Evolutionary conservation across 2,888 invertebrate genomes (phyloP), one percentile per base, ranked within the genome.

Genomic region (Sarcophaga caerulescens): DNA sequence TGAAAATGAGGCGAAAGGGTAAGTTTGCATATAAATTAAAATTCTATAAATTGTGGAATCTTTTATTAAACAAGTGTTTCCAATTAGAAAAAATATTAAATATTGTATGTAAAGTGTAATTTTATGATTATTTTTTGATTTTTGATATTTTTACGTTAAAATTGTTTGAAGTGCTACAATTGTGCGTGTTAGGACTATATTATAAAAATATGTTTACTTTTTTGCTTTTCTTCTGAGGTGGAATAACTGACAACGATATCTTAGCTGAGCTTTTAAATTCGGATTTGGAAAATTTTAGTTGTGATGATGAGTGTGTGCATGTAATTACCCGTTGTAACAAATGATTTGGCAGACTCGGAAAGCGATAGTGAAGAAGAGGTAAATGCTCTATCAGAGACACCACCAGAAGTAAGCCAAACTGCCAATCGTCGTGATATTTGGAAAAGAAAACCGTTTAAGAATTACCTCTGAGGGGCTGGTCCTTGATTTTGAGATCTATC

Each of bases 231-330:
- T 73, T 74, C 73, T 73, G 2, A 81, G 77, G 73, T 65, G 62
- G 66, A 85, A 17, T 81, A 44, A 85, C 62, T 85, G 79, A 81
- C 78, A 74, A 79, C 63, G 74, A 77, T 66, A 78, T 78, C 23
- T 66, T 81, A 73, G 74, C 47, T 78, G 74, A 21, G 60, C 78
- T 81, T 81, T 85, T 78, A 66, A 78, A 74, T 73, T 81, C 79
- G 2, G 79, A 81, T 77, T 85, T 78, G 74, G 81, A 81, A 69
- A 77, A 77, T 66, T 81, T 82, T 79, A 75, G 81, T 78, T 76
- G 75, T 75, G 85, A 82, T 82, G 81, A 81, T 71, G 70, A 81
- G 66, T 73, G 77, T 21, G 52, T 47, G 62, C 76, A 80, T 76
- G 66, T 62, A 75, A 59, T 59, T 76, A 80, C 60, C 70, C 19